Evolutionary conservation across 2,113 vertebrate species (phyloP), one percentile per base, ranked within the genome.

Genomic region (Progne subis): DNA sequence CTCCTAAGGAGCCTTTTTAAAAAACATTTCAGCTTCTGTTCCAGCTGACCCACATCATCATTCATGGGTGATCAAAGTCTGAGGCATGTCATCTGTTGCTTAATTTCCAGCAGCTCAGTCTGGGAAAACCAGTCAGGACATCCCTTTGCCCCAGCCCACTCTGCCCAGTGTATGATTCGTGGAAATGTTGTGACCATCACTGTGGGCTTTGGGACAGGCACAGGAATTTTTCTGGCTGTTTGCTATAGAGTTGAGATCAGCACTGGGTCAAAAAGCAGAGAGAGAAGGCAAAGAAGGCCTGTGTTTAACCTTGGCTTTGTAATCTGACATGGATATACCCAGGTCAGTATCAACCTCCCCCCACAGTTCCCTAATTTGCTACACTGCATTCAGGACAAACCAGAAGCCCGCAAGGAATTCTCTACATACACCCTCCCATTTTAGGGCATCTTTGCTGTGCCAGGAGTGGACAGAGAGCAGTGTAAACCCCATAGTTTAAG

Each of bases 101-200:
- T 84, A 84, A 91, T 84, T 79, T 52, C 24, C 32, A 79, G 17
- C 41, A 82, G 18, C 8, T 78, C n/a, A 60, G 41, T 24, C 26
- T n/a, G 12, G 52, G 41, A 67, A 87, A 78, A 47, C 6, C 17
- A 15, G 25, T 75, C 47, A 71, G 47, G 52, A 78, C 24, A 52
- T 8, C 15, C 12, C 24, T 76, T 68, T 49, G 39, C 9, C 50
- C 18, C 43, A 59, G 47, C 25, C 3, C 7, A 4, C 29, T 81
- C 25, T 72, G 29, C 18, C 10, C 0, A 0, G 18, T 28, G 8
- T 44, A 11, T 18, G 21, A 31, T 34, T 34, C 37, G 29, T 32
- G 63, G 31, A 26, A 49, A 72, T 3, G 0, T 32, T 2, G 3
- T 21, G 19, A n/a, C 6, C 7, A 5, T 25, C 18, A 8, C 11